Evolutionary conservation across 2,888 invertebrate species (phyloP).

Genomic region (Eurytoma adleriae): DNA sequence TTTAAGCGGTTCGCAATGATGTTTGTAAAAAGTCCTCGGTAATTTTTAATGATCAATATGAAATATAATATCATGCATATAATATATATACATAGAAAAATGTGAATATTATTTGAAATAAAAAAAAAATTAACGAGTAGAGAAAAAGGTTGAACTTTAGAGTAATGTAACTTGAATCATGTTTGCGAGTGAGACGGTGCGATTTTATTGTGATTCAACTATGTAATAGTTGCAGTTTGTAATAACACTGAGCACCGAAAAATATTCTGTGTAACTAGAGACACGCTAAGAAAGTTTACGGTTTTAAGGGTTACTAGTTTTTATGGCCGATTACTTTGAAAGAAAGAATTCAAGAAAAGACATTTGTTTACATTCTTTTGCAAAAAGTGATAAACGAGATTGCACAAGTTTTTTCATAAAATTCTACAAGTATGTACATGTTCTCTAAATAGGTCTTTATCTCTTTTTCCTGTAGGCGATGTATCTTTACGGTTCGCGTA

Average conservation of each 20-base stretch:
- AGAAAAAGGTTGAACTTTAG: conserved; percentile 48
- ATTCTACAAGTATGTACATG: conserved; percentile 60
- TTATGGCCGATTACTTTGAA: conserved; percentile 46
- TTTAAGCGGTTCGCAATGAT: conserved; percentile 64
- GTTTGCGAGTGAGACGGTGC: conserved; percentile 54
- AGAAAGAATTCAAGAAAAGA: conserved; percentile 6
- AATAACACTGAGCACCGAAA: conserved; percentile 45
- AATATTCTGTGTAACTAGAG: conserved; percentile 45
- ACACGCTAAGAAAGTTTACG: conserved; percentile 40
- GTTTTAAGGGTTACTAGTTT: conserved; percentile 39
- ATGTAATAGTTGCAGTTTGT: conserved; percentile 55
- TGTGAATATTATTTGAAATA: conserved; percentile 58
- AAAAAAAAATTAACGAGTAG: conserved; percentile 44
- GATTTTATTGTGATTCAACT: conserved; percentile 55
- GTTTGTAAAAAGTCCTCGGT: conserved; percentile 66
- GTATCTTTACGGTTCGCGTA: conserved; percentile 69
- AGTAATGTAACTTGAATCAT: conserved; percentile 44
- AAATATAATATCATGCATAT: conserved; percentile 61
- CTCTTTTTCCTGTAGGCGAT: conserved; percentile 66
- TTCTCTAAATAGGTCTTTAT: conserved; percentile 65
- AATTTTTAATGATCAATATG: conserved; percentile 70
- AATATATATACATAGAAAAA: conserved; percentile 59
- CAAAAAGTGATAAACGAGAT: conserved; percentile 55
- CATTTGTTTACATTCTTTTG: conserved; percentile 51
- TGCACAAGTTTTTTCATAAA: conserved; percentile 59